Conservation (phyloP, 2,888 invertebrate genomes). For the Drosophila greeni region DNA sequence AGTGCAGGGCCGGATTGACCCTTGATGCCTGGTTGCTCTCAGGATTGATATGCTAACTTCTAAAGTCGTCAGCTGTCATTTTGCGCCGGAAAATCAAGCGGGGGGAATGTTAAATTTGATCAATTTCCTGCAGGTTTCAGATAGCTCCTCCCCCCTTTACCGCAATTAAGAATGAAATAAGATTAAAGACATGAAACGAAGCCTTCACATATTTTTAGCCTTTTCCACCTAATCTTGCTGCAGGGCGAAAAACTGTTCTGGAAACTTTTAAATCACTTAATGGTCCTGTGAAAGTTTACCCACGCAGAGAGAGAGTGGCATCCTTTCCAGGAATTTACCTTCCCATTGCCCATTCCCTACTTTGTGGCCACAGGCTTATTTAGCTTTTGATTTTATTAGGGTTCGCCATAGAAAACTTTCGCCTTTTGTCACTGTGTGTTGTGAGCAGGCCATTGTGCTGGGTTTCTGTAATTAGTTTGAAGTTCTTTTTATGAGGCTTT, state of each 20-base stretch:
- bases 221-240: conserved; percentile 11
- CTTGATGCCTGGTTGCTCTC: conserved; percentile 6
- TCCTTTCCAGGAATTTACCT: conserved; percentile 10
- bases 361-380: conserved; percentile 40
- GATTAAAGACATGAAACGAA: background rate
- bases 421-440: conserved; percentile 22
- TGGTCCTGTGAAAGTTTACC: conserved; percentile 47
- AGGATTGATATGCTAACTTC: conserved; percentile 18
- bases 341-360: background rate
- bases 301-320: conserved; percentile 17
- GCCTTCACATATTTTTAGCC: background rate
- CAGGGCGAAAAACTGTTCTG: conserved; percentile 16
- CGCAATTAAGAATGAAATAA: conserved; percentile 34
- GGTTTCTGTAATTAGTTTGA: conserved; percentile 53
- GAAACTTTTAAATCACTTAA: conserved; percentile 56
- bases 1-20: conserved; percentile 16
- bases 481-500: conserved; percentile 43
- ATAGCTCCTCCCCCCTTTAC: background rate
- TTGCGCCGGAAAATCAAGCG: conserved; percentile 10
- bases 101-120: conserved; percentile 18
- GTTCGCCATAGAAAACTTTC: conserved; percentile 49
- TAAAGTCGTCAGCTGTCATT: conserved; percentile 6
- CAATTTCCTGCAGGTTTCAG: conserved; percentile 18
- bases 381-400: conserved; percentile 49
- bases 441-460: conserved; percentile 13